A percentile compares a stretch with the other conserved stretches of the same genome.
phyloP scores from a whole-genome alignment of 2,113 vertebrate species.

The Donacobius atricapilla region DNA sequence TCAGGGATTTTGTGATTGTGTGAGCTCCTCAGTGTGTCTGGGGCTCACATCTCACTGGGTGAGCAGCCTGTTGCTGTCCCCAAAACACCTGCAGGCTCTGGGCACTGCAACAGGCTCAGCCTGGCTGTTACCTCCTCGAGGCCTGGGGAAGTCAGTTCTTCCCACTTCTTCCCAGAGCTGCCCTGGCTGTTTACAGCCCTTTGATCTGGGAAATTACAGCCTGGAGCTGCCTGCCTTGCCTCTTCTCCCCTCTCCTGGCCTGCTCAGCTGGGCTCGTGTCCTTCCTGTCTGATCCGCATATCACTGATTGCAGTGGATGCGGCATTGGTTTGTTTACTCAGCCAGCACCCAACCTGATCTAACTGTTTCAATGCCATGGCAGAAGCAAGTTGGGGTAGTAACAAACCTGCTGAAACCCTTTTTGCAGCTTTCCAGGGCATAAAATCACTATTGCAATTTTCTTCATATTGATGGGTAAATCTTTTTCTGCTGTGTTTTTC shows the following conservation, averaged over 20 bases:
- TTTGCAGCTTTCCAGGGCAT: neutral
- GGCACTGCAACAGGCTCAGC: neutral
- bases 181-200: neutral
- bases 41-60: neutral
- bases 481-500: neutral
- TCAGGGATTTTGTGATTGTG: neutral
- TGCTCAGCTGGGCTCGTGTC: neutral
- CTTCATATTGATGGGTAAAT: neutral
- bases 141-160: neutral
- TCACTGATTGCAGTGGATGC: neutral
- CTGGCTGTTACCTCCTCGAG: neutral
- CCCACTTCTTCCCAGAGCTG: fast-evolving
- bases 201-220: neutral
- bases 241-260: neutral
- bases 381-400: neutral
- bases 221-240: neutral
- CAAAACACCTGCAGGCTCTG: fast-evolving
- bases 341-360: neutral
- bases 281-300: neutral
- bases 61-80: neutral
- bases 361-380: neutral
- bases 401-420: neutral
- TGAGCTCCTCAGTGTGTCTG: neutral
- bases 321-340: neutral
- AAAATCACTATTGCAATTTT: neutral